A percentile compares a stretch with the other conserved stretches of the same genome.
These are phyloP conservation scores for Characodon lateralis DNA, from an alignment of 2,797 vertebrate species.

Conservation along the genomic window DNA sequence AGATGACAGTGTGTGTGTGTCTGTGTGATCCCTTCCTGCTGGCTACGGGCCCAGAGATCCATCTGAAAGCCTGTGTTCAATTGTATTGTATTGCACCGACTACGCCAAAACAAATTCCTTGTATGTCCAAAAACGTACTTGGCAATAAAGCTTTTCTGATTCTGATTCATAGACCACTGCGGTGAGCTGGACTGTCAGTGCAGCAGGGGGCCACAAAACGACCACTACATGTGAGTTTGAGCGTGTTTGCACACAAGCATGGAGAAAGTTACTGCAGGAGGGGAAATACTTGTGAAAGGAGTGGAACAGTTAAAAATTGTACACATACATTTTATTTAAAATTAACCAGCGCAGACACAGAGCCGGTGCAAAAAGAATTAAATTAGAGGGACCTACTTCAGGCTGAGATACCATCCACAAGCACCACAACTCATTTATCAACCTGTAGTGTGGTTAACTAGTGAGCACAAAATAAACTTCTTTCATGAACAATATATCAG, in stretches of 20 bases:
- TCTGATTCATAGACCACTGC: constrained; percentile 52
- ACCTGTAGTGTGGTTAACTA: background rate
- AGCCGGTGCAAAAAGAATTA: background rate
- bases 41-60: constrained; percentile 53
- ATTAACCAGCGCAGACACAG: background rate
- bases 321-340: background rate
- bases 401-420: background rate
- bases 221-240: background rate
- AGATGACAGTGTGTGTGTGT: constrained; percentile 53
- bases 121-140: too few relatives aligned
- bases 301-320: background rate
- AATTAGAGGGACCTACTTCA: background rate
- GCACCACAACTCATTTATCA: background rate
- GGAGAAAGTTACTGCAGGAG: background rate
- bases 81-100: too few relatives aligned
- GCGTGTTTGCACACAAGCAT: background rate
- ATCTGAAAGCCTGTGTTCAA: constrained; percentile 31
- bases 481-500: background rate
- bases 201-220: background rate
- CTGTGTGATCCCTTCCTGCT: constrained; percentile 53
- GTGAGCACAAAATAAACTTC: background rate
- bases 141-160: too few relatives aligned
- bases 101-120: too few relatives aligned
- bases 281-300: background rate
- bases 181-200: constrained; percentile 4